Conservation (phyloP, 2,113 vertebrate species). For the Myiopsitta monachus region DNA sequence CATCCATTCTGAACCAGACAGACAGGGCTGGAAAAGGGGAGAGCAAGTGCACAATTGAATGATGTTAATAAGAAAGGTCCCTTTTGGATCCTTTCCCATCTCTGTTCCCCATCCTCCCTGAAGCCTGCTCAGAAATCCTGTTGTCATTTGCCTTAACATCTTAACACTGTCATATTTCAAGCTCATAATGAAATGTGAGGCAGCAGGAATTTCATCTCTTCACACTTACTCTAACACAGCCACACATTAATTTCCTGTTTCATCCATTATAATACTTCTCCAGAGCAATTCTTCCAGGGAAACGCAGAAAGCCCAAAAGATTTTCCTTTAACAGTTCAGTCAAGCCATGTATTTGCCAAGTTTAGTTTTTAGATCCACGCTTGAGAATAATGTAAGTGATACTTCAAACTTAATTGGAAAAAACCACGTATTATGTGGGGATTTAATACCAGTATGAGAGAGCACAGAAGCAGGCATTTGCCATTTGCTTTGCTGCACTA, state of each 20-base stretch:
- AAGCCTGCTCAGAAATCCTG: neutral
- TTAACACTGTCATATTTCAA: neutral
- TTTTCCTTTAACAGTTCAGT: neutral
- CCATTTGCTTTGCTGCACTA: neutral
- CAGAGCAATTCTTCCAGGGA: neutral
- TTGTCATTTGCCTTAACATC: neutral
- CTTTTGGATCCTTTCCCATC: neutral
- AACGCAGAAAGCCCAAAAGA: neutral
- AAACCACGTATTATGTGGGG: neutral
- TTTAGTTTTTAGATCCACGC: neutral
- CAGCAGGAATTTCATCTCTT: constrained; percentile 36
- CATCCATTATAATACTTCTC: constrained; percentile 40
- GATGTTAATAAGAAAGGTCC: neutral
- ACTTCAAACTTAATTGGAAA: neutral
- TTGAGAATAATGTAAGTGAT: neutral
- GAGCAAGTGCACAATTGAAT: neutral
- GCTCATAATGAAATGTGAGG: neutral
- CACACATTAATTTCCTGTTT: constrained; percentile 34
- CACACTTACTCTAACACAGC: neutral
- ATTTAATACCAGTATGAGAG: neutral
- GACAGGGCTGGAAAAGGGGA: neutral
- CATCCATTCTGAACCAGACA: neutral
- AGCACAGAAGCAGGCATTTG: neutral
- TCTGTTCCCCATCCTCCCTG: neutral
- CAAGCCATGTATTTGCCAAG: neutral